Evolutionary conservation across 2,113 vertebrate species (phyloP).

Genomic region (Elachura formosa): DNA sequence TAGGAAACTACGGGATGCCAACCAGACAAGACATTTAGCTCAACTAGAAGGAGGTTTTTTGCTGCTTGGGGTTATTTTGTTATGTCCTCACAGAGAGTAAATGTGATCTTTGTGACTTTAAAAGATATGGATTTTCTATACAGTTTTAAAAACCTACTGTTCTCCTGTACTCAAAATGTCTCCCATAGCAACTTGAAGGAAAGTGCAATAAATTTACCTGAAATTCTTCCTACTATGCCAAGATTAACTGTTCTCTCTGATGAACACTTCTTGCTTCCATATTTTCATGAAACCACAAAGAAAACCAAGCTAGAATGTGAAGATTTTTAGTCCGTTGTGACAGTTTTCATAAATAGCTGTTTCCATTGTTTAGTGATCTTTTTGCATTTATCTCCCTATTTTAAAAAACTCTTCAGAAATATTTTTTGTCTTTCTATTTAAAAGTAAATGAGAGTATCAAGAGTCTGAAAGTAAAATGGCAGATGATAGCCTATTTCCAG

Average conservation of each 20-base stretch:
- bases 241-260: neutral
- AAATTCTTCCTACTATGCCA: neutral
- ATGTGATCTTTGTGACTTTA: neutral
- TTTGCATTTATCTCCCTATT: neutral
- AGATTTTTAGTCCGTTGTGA: neutral
- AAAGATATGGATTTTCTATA: neutral
- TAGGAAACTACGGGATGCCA: neutral
- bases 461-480: neutral
- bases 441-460: neutral
- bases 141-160: neutral
- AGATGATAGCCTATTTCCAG: neutral
- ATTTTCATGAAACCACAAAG: neutral
- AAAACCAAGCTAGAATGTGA: neutral
- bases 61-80: fast-evolving
- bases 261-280: neutral
- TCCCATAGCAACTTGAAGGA: neutral
- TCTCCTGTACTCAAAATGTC: neutral
- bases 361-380: neutral
- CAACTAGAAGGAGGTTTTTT: neutral
- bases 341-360: neutral
- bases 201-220: neutral
- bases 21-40: neutral
- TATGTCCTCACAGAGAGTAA: neutral
- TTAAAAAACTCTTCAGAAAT: neutral
- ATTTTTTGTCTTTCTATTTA: neutral